Conservation (phyloP, 1,140 invertebrate genomes). For the Brachionus calyciflorus region DNA sequence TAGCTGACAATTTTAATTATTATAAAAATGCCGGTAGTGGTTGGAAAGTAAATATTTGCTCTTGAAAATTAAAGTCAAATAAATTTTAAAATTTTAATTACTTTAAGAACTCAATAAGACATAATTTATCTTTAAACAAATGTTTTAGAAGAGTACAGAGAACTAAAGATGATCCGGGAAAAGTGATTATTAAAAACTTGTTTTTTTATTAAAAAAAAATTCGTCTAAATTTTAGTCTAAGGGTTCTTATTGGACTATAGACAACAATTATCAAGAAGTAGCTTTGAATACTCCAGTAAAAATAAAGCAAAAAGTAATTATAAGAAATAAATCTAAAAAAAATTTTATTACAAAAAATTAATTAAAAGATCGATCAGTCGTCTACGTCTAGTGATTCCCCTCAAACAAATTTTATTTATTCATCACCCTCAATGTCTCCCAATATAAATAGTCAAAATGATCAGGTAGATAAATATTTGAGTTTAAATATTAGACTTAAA, state of each 20-base stretch:
- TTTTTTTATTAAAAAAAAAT: neutral
- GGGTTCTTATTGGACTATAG: conserved; percentile 61
- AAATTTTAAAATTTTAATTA: conserved; percentile 6
- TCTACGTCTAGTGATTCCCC: conserved; percentile 14
- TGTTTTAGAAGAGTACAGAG: conserved; percentile 43
- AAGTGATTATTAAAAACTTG: neutral
- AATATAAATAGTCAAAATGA: neutral
- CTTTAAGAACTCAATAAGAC: conserved; percentile 23
- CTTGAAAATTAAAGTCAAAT: conserved; percentile 50
- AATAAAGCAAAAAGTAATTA: conserved; percentile 42
- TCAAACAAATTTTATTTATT: neutral
- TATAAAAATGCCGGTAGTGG: conserved; percentile 70
- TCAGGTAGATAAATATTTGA: neutral
- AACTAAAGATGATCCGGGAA: conserved; percentile 33
- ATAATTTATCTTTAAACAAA: conserved; percentile 45
- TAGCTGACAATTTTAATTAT: conserved; percentile 64
- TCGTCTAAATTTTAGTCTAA: conserved; percentile 50
- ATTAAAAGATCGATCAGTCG: neutral
- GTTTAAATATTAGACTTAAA: neutral
- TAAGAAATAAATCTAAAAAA: no score
- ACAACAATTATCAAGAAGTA: conserved; percentile 48
- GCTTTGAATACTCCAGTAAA: conserved; percentile 4
- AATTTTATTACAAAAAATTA: neutral
- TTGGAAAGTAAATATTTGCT: conserved; percentile 66
- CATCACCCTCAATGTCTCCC: conserved; percentile 6